These are phyloP conservation scores for Cyanistes caeruleus DNA, from an alignment of 2,113 vertebrate genomes.

Conservation along the genomic window DNA sequence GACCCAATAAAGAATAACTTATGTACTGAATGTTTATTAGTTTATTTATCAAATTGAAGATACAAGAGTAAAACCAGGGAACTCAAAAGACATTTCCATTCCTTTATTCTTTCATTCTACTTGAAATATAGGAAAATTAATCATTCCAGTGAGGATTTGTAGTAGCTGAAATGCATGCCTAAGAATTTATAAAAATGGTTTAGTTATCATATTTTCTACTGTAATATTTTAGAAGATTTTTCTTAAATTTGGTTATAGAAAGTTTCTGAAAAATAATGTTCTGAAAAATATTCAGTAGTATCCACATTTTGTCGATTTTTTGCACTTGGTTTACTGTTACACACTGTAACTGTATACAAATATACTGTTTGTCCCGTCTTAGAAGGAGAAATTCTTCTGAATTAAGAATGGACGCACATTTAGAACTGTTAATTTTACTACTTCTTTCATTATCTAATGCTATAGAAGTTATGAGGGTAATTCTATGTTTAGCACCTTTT, in stretches of 20 bases:
- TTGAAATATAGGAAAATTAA: background rate
- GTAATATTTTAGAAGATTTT: background rate
- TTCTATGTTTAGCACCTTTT: background rate
- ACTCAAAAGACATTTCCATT: constrained; percentile 2
- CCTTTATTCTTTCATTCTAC: background rate
- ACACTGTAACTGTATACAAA: background rate
- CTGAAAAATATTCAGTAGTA: background rate
- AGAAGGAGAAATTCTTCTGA: background rate
- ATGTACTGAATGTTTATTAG: background rate
- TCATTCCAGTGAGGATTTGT: background rate
- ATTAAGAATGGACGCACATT: background rate
- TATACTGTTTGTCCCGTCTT: background rate
- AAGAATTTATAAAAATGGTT: background rate
- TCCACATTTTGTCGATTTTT: background rate
- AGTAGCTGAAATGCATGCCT: background rate
- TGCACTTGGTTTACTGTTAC: background rate
- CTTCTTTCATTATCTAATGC: background rate
- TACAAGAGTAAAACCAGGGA: background rate
- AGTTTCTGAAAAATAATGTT: background rate
- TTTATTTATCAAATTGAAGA: background rate
- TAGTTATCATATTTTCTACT: background rate
- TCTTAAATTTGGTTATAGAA: background rate
- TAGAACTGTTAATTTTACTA: background rate
- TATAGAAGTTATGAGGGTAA: background rate
- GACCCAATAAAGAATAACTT: background rate